Evolutionary conservation across 2,888 invertebrate genomes (phyloP), one percentile per base, ranked within the genome.

Genomic region (Epinotia brunnichana): DNA sequence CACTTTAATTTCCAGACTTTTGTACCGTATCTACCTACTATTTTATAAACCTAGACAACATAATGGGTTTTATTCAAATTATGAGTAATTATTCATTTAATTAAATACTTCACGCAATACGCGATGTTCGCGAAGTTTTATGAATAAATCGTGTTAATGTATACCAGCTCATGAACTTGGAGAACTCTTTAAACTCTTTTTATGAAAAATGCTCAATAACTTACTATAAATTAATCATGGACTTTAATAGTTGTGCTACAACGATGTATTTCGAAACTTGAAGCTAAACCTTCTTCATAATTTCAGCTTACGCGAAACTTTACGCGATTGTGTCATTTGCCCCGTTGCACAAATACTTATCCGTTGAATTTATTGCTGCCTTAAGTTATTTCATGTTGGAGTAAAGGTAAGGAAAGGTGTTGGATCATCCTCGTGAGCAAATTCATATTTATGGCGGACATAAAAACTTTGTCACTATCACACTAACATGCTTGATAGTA

Each of bases 201-300:
- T 24, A 24, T 44, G 44, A 19, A 24, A 21, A 54, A 41, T 63
- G 19, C 39, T 64, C 64, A 54, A 64, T 64, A 70, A 70, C 17
- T 70, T 53, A 70, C 51, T 24, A 51, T 64, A 24, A n/a, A 64
- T 70, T 70, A 64, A 70, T 64, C 57, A 59, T 44, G 17, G 51
- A 64, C 29, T 59, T 70, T 29, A 57, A 63, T 70, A 70, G 70
- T 64, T 64, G 48, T 64, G 53, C 35, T 44, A 60, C 13, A 51
- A 21, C 24, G 64, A 63, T 39, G 21, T 64, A 64, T 24, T 64
- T 70, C 29, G 10, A 59, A 64, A 70, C 64, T 70, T 48, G 3
- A 35, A 51, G 48, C 10, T 64, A 54, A 24, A 54, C 39, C 19
- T 21, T 54, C 35, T 53, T 29, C 39, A n/a, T 54, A 64, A 21